Conservation (phyloP, 1,140 invertebrate genomes). For the Drosophila pallidifrons region DNA sequence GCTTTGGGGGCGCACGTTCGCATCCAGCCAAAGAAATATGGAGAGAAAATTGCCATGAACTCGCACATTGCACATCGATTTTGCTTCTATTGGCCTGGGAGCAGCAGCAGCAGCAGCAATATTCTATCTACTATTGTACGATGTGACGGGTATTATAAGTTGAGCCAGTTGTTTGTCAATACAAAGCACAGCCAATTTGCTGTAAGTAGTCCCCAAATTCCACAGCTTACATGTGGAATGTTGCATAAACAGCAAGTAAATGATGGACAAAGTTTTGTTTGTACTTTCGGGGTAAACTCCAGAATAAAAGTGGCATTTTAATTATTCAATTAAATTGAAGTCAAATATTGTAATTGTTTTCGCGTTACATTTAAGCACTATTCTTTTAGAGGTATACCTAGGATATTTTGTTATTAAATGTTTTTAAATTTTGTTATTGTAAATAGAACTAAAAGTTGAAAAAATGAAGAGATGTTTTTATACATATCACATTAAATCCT, state of each 20-base stretch:
- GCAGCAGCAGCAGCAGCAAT: not conserved
- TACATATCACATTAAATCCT: too few relatives aligned
- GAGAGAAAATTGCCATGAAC: conserved; percentile 51
- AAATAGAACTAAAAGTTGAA: too few relatives aligned
- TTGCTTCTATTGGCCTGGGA: conserved; percentile 9
- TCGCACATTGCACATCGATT: conserved; percentile 49
- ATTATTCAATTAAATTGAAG: too few relatives aligned
- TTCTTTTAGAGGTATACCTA: too few relatives aligned
- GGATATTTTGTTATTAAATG: too few relatives aligned
- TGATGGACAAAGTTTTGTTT: not conserved
- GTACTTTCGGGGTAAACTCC: not conserved
- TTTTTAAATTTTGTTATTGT: too few relatives aligned
- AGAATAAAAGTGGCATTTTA: too few relatives aligned
- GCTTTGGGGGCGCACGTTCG: conserved; percentile 37
- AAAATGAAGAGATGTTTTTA: too few relatives aligned
- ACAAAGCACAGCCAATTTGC: not conserved
- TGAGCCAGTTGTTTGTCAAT: conserved; percentile 18
- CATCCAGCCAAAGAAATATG: conserved; percentile 31
- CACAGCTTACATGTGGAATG: conserved; percentile 1
- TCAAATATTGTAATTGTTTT: too few relatives aligned
- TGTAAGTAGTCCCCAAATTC: conserved; percentile 6
- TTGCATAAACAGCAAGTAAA: not conserved
- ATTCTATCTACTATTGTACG: too few relatives aligned
- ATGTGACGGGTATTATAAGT: conserved; percentile 27
- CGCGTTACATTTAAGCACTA: too few relatives aligned